These are phyloP conservation scores for Folsomia candida DNA, from an alignment of 2,888 invertebrate species.

Conservation along the genomic window DNA sequence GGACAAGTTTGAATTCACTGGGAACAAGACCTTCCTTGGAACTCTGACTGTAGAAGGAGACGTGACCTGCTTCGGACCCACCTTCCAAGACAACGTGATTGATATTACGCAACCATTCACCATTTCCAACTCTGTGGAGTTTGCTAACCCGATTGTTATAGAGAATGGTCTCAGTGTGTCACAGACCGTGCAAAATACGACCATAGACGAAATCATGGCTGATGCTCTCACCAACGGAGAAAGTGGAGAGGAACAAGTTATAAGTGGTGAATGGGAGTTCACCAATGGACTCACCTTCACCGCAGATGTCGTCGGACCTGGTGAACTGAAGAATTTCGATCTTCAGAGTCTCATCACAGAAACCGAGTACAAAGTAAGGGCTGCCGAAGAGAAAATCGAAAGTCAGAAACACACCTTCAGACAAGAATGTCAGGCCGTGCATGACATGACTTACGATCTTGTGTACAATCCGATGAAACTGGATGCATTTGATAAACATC, in stretches of 20 bases:
- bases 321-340: constrained; percentile 26
- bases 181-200: constrained; percentile 23
- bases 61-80: constrained; percentile 27
- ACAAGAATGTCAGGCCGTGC: constrained; percentile 22
- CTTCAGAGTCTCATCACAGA: constrained; percentile 20
- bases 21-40: constrained; percentile 18
- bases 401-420: constrained; percentile 16
- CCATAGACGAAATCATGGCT: constrained; percentile 24
- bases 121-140: constrained; percentile 26
- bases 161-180: constrained; percentile 21
- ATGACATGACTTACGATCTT: constrained; percentile 15
- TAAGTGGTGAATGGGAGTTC: constrained; percentile 38
- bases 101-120: constrained; percentile 19
- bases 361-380: constrained; percentile 16
- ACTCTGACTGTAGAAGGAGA: constrained; percentile 18
- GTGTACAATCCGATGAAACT: constrained; percentile 36
- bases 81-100: constrained; percentile 22
- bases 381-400: constrained; percentile 19
- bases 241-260: constrained; percentile 23
- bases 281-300: constrained; percentile 31
- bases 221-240: constrained; percentile 28
- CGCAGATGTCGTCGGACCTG: constrained; percentile 24
- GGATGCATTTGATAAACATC: constrained; percentile 44
- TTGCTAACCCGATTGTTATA: constrained; percentile 22
- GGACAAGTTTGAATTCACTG: constrained; percentile 9